phyloP scores from a whole-genome alignment of 2,888 invertebrate species.

The Stictocephala bisonia region DNA sequence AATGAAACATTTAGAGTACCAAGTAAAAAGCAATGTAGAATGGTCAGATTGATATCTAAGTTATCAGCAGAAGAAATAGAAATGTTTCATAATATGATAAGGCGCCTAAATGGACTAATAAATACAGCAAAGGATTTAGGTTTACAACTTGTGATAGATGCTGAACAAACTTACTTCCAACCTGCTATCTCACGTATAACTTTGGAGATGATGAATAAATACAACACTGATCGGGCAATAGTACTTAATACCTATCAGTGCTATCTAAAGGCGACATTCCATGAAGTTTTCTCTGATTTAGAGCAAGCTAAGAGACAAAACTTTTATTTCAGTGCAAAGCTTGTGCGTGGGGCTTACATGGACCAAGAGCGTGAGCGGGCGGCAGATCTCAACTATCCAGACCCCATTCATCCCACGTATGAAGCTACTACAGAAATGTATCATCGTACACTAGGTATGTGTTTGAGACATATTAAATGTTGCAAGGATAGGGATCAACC shows the following conservation, averaged over 20 bases:
- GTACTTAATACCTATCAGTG: slow-evolving; percentile 99
- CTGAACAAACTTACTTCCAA: slow-evolving; percentile 99
- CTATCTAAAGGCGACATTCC: slow-evolving; percentile 90
- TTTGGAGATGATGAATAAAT: slow-evolving; percentile 98
- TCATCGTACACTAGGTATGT: slow-evolving; percentile 89
- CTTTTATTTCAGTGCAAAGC: slow-evolving; percentile 98
- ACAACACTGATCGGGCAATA: slow-evolving; percentile 87
- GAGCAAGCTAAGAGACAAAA: slow-evolving; percentile 95
- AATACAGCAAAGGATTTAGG: slow-evolving; percentile 89
- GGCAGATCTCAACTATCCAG: slow-evolving; percentile 89
- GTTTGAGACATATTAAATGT: slow-evolving; percentile 80
- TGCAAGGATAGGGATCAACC: slow-evolving; percentile 75
- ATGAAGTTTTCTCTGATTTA: slow-evolving; percentile 90
- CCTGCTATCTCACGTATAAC: slow-evolving; percentile 97
- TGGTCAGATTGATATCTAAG: slow-evolving; percentile 91
- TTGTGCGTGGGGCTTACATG: slow-evolving; percentile 98
- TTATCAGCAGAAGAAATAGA: slow-evolving; percentile 91
- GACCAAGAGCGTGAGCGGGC: slow-evolving; percentile 96
- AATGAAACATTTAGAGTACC: slow-evolving; percentile 95
- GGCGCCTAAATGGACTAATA: slow-evolving; percentile 89
- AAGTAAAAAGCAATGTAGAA: slow-evolving; percentile 90
- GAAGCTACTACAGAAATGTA: slow-evolving; percentile 96
- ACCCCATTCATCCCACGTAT: slow-evolving; percentile 91
- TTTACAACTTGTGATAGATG: slow-evolving; percentile 98
- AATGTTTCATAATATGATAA: slow-evolving; percentile 97